Evolutionary conservation across 2,888 invertebrate species (phyloP).

Genomic region (Apotomis capreana): DNA sequence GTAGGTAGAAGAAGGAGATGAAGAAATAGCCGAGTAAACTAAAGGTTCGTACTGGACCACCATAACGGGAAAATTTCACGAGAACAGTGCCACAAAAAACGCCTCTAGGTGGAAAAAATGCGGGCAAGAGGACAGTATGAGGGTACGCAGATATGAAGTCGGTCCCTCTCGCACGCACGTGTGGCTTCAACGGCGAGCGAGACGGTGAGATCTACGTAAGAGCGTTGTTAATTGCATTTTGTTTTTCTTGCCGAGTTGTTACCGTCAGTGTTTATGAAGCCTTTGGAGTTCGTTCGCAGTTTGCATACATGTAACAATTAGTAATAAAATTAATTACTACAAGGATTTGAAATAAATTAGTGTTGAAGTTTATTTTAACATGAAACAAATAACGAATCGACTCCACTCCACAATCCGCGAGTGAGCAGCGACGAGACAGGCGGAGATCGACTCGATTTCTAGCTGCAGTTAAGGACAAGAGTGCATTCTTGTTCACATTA

Average conservation of each 20-base stretch:
- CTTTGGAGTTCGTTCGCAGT: not conserved
- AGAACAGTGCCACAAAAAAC: constrained; percentile 55
- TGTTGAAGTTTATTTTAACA: no score
- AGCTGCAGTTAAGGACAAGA: no score
- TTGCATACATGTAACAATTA: not conserved
- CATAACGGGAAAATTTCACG: constrained; percentile 45
- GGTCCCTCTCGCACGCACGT: constrained; percentile 48
- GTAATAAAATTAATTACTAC: not conserved
- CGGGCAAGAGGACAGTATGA: constrained; percentile 51
- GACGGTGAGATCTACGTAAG: constrained; percentile 49
- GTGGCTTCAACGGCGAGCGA: constrained; percentile 42
- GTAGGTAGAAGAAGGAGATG: no score
- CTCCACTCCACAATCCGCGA: no score
- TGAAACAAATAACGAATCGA: no score
- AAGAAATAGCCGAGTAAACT: not conserved
- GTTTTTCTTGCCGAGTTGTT: constrained; percentile 51
- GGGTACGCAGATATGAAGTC: constrained; percentile 57
- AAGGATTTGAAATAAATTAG: not conserved
- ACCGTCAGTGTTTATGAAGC: not conserved
- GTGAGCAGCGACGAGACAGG: no score
- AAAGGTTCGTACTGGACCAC: constrained; percentile 40
- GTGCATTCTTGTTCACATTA: no score
- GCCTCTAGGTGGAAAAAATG: constrained; percentile 58
- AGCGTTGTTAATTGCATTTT: constrained; percentile 60
- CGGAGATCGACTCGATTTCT: no score